These are phyloP conservation scores for Lutjanus argentimaculatus DNA, from an alignment of 2,797 vertebrate genomes.

Conservation along the genomic window DNA sequence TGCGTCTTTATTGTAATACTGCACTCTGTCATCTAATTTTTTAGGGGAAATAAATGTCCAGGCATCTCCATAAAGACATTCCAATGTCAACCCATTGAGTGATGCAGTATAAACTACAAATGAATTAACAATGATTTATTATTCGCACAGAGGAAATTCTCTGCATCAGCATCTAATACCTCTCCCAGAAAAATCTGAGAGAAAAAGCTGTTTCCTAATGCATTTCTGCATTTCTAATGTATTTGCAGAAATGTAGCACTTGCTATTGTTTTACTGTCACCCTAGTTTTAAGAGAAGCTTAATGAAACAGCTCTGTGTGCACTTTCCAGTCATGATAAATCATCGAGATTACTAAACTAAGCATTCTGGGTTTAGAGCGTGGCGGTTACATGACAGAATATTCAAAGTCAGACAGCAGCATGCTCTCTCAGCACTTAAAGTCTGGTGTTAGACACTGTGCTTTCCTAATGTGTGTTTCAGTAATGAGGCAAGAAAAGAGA, in stretches of 20 bases:
- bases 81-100: not conserved
- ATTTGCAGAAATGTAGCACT: constrained; percentile 17
- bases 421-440: constrained; percentile 46
- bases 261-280: constrained; percentile 32
- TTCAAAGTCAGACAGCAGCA: constrained; percentile 35
- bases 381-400: constrained; percentile 23
- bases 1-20: not conserved
- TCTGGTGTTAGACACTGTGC: constrained; percentile 2
- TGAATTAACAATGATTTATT: not conserved
- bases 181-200: not conserved
- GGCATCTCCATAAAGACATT: not conserved
- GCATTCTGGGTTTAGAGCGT: constrained; percentile 22
- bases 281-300: constrained; percentile 11
- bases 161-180: constrained; percentile 5
- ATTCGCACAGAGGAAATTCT: not conserved
- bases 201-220: constrained; percentile 7
- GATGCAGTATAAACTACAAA: not conserved
- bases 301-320: constrained; percentile 31
- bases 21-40: not conserved
- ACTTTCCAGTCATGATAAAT: constrained; percentile 52
- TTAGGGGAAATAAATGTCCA: not conserved
- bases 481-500: constrained; percentile 30
- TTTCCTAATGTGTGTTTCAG: constrained; percentile 7
- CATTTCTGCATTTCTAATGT: constrained; percentile 12
- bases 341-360: constrained; percentile 35